phyloP scores from a whole-genome alignment of 2,797 vertebrate genomes.

The Chromis chromis region DNA sequence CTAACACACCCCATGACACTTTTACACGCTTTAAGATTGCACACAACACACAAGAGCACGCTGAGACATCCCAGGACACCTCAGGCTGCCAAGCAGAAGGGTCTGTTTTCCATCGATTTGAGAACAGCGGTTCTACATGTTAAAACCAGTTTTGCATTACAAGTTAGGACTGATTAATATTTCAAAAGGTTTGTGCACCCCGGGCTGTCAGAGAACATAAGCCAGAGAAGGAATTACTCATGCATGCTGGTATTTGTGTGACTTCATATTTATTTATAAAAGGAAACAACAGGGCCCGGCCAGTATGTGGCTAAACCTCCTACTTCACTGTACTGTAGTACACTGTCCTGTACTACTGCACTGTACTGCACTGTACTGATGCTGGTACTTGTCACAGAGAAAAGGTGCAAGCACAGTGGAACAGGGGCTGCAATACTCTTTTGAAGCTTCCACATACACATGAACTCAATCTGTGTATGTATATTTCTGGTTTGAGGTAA shows the following conservation, averaged over 20 bases:
- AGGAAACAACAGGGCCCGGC: slow-evolving; percentile 28
- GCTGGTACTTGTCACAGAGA: not conserved
- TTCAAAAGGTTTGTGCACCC: slow-evolving; percentile 42
- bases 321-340: slow-evolving; percentile 3
- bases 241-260: slow-evolving; percentile 47
- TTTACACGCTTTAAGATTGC: slow-evolving; percentile 24
- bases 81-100: slow-evolving; percentile 36
- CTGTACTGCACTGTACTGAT: slow-evolving; percentile 12
- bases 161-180: slow-evolving; percentile 49
- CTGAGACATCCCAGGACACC: slow-evolving; percentile 58
- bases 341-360: slow-evolving; percentile 1
- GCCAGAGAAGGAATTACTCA: slow-evolving; percentile 40
- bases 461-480: slow-evolving; percentile 26
- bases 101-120: slow-evolving; percentile 59
- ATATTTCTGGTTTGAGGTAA: slow-evolving; percentile 41
- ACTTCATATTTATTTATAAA: slow-evolving; percentile 50
- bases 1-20: slow-evolving; percentile 6
- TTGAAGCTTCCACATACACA: slow-evolving; percentile 11
- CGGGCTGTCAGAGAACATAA: slow-evolving; percentile 42
- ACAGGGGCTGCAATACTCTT: slow-evolving; percentile 1
- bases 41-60: slow-evolving; percentile 21
- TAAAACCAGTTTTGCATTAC: slow-evolving; percentile 47
- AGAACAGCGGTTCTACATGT: slow-evolving; percentile 20
- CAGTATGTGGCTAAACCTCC: slow-evolving; percentile 17
- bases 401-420: not conserved